Evolutionary conservation across 2,888 invertebrate genomes (phyloP).

Genomic region (Tenthredo notha): DNA sequence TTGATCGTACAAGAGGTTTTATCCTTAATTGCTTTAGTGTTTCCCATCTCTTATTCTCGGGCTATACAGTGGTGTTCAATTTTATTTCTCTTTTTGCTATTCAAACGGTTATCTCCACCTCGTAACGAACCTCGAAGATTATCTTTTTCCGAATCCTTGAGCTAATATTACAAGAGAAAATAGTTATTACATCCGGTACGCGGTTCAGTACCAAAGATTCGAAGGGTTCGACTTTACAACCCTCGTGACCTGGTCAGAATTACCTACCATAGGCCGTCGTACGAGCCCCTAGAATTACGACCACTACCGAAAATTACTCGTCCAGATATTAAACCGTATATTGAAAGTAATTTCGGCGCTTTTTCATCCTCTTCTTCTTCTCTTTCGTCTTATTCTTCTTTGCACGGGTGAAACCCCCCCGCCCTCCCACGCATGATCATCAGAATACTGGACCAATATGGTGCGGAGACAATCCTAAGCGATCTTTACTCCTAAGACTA

Average conservation of each 20-base stretch:
- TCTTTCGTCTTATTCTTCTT: neutral
- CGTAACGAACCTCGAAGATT: neutral
- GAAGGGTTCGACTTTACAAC: conserved; percentile 41
- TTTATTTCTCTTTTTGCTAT: neutral
- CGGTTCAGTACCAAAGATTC: conserved; percentile 18
- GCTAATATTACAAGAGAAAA: conserved; percentile 24
- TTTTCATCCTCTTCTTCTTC: neutral
- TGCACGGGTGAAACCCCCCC: neutral
- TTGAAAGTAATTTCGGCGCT: conserved; percentile 18
- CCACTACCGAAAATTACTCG: conserved; percentile 45
- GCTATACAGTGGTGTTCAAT: neutral
- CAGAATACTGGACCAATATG: neutral
- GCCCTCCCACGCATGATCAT: conserved; percentile 9
- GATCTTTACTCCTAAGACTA: conserved; percentile 6
- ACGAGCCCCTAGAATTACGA: conserved; percentile 23
- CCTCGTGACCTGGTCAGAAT: conserved; percentile 36
- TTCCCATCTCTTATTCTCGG: neutral
- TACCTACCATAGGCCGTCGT: conserved; percentile 12
- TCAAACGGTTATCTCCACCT: neutral
- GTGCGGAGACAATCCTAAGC: neutral
- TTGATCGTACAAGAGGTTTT: conserved; percentile 41
- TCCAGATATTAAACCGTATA: conserved; percentile 38
- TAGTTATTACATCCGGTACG: conserved; percentile 26
- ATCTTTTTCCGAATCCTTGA: conserved; percentile 8
- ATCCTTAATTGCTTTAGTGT: neutral